A percentile compares a stretch with the other conserved stretches of the same genome.
These are phyloP conservation scores for Euleptes europaea DNA, from an alignment of 2,113 vertebrate genomes.

Conservation along the genomic window DNA sequence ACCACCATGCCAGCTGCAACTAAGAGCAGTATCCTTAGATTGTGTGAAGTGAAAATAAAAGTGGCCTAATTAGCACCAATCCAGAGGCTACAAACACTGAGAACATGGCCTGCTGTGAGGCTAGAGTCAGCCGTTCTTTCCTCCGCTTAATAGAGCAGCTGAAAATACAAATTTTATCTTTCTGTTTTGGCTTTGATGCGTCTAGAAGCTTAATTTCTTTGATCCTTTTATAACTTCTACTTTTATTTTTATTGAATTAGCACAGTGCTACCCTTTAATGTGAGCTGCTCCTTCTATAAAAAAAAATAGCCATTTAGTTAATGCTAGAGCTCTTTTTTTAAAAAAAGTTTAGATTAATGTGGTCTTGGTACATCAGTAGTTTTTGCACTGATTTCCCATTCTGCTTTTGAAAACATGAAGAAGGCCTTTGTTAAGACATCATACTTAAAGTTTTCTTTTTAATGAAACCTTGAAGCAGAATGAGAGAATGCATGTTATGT, in stretches of 20 bases:
- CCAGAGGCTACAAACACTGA: constrained; percentile 35
- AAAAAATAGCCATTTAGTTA: not conserved
- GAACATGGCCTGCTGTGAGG: constrained; percentile 24
- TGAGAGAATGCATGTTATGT: not conserved
- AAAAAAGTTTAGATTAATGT: not conserved
- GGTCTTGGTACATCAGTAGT: not conserved
- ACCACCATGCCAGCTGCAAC: not conserved
- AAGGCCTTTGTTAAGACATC: not conserved
- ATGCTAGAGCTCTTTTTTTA: not conserved
- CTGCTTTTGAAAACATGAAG: not conserved
- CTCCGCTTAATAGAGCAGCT: constrained; percentile 27
- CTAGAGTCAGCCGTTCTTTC: constrained; percentile 11
- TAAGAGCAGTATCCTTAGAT: not conserved
- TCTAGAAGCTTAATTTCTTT: constrained; percentile 27
- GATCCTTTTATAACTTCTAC: constrained; percentile 27
- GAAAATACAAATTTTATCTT: constrained; percentile 37
- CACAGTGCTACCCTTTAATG: not conserved
- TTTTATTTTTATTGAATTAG: constrained; percentile 16
- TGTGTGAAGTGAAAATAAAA: constrained; percentile 35
- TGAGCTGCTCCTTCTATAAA: not conserved
- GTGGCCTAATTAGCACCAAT: constrained; percentile 40
- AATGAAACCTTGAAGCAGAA: not conserved
- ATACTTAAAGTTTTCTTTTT: not conserved
- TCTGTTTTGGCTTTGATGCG: constrained; percentile 50
- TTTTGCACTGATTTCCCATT: not conserved